A percentile compares a stretch with the other conserved stretches of the same genome.
These are phyloP conservation scores for Synanthedon andrenaeformis DNA, from an alignment of 2,888 invertebrate species.

Conservation along the genomic window DNA sequence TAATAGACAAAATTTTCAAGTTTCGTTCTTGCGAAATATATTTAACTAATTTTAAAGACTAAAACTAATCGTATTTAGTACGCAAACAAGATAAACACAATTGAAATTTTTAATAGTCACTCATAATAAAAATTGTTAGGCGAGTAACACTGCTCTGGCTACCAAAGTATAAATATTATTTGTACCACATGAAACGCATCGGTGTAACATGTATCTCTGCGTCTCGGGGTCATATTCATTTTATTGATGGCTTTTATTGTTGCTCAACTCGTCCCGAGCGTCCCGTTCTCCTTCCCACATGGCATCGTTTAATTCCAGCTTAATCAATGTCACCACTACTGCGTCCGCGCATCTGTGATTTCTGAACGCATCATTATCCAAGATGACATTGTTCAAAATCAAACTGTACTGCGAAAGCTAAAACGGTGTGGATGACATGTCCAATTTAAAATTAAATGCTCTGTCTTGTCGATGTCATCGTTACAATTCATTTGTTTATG, in stretches of 20 bases:
- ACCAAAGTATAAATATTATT: no score
- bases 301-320: not conserved
- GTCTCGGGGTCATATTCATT: slow-evolving; percentile 33
- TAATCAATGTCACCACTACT: not conserved
- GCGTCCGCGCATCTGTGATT: not conserved
- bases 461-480: no score
- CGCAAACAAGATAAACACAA: no score
- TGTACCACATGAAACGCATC: not conserved
- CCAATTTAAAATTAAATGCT: not conserved
- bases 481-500: no score
- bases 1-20: no score
- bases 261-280: slow-evolving; percentile 4
- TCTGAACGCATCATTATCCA: not conserved
- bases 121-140: no score
- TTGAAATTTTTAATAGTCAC: no score
- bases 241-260: slow-evolving; percentile 28
- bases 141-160: no score
- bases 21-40: no score
- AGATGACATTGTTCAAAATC: not conserved
- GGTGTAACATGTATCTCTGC: not conserved
- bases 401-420: not conserved
- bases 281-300: slow-evolving; percentile 10
- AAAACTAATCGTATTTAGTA: no score
- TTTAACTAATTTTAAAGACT: no score
- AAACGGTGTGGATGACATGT: not conserved